Evolutionary conservation across 1,140 invertebrate species (phyloP).

Genomic region (Neotoxoptera formosana): DNA sequence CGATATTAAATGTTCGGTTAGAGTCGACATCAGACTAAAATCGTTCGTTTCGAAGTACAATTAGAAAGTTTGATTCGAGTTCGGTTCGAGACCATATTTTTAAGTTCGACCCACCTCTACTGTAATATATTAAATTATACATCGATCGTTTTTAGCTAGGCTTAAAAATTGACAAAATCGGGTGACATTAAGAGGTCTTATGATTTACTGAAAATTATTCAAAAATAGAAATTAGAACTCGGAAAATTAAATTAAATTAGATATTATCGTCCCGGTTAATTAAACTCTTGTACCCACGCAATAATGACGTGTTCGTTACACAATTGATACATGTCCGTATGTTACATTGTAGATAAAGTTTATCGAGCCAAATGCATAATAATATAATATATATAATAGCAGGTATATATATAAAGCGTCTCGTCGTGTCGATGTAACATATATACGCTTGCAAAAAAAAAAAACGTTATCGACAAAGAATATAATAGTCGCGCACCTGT

Average conservation of each 20-base stretch:
- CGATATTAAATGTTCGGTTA: no score
- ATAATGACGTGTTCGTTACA: no score
- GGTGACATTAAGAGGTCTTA: no score
- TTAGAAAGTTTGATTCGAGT: no score
- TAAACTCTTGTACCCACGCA: not conserved
- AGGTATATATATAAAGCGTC: not conserved
- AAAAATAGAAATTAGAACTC: not conserved
- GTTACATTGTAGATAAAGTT: not conserved
- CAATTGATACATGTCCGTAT: not conserved
- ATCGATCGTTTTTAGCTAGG: no score
- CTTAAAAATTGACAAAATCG: no score
- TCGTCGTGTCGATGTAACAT: not conserved
- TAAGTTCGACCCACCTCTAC: no score
- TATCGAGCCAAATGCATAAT: not conserved
- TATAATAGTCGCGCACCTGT: not conserved
- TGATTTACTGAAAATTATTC: not conserved
- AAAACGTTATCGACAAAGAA: constrained; percentile 11
- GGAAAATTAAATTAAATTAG: not conserved
- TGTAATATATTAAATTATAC: no score
- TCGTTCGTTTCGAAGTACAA: no score
- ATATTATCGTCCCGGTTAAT: not conserved
- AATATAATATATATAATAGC: no score
- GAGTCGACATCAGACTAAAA: no score
- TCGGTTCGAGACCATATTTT: no score
- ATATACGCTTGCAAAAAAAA: not conserved